Evolutionary conservation across 2,797 vertebrate species (phyloP).

Genomic region (Melanogrammus aeglefinus): DNA sequence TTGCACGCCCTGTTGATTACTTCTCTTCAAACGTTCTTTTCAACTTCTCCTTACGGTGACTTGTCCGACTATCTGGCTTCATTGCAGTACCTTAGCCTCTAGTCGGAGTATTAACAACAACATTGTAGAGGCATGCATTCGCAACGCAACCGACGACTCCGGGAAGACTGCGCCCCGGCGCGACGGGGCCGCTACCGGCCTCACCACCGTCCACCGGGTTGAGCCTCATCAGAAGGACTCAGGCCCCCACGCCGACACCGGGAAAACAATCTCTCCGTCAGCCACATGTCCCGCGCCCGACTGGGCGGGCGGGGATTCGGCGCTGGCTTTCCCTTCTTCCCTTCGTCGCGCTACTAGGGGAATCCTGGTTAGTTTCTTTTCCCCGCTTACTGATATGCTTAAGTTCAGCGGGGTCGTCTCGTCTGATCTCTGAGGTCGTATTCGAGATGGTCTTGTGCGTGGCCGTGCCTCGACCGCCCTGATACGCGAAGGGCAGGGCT

Average conservation of each 20-base stretch:
- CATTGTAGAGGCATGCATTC: no score
- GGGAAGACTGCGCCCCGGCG: no score
- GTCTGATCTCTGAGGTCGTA: conserved; percentile 38
- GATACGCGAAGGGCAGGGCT: no score
- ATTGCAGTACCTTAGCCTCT: neutral
- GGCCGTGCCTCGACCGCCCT: no score
- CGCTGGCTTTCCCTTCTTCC: no score
- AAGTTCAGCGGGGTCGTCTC: conserved; percentile 42
- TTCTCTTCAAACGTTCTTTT: conserved; percentile 67
- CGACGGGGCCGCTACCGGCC: neutral
- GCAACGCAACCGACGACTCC: no score
- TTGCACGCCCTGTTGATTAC: conserved; percentile 66
- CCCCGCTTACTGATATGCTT: conserved; percentile 53
- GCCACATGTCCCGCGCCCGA: no score
- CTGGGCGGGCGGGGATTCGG: no score
- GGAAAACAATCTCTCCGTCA: no score
- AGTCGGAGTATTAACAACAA: neutral
- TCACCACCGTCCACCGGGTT: neutral
- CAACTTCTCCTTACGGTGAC: conserved; percentile 63
- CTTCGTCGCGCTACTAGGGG: neutral
- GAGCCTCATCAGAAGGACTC: neutral
- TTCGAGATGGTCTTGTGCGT: neutral
- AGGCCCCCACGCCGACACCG: no score
- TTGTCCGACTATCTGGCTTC: conserved; percentile 44
- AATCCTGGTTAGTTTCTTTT: conserved; percentile 13